These are phyloP conservation scores for Melanotaenia parkinsoni DNA, from an alignment of 2,797 vertebrate species.

Conservation along the genomic window DNA sequence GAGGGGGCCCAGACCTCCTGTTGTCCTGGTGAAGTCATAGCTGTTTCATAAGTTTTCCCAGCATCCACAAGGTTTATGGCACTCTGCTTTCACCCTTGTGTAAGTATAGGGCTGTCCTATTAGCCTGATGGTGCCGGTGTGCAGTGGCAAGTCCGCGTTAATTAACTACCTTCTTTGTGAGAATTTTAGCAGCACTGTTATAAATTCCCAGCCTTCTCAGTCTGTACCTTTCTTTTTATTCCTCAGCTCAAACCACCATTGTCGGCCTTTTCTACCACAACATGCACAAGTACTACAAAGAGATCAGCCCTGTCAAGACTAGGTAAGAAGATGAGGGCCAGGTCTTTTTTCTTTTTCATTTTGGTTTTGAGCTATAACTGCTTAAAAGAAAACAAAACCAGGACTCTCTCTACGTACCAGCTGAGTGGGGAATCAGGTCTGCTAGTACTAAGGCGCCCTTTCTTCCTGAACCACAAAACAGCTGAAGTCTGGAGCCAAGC, in stretches of 20 bases:
- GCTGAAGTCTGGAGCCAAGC: slow-evolving; percentile 52
- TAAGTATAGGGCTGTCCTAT: slow-evolving; percentile 59
- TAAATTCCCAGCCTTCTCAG: slow-evolving; percentile 71
- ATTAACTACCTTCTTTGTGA: slow-evolving; percentile 71
- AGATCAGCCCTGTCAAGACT: slow-evolving; percentile 88
- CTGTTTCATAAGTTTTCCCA: slow-evolving; percentile 67
- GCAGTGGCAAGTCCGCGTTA: slow-evolving; percentile 51
- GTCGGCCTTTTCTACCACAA: slow-evolving; percentile 94
- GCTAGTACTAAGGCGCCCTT: slow-evolving; percentile 32
- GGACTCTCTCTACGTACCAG: slow-evolving; percentile 38
- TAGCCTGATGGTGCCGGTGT: slow-evolving; percentile 63
- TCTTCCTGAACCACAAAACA: slow-evolving; percentile 64
- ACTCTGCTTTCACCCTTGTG: slow-evolving; percentile 67
- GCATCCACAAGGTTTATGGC: slow-evolving; percentile 40
- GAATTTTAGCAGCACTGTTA: slow-evolving; percentile 69
- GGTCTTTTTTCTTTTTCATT: neutral
- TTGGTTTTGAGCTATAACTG: slow-evolving; percentile 1
- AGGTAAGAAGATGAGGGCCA: slow-evolving; percentile 80
- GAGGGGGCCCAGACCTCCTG: slow-evolving; percentile 51
- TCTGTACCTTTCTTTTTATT: slow-evolving; percentile 45
- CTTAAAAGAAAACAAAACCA: slow-evolving; percentile 4
- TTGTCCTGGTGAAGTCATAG: slow-evolving; percentile 62
- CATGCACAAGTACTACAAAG: slow-evolving; percentile 89
- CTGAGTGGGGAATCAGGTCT: slow-evolving; percentile 44
- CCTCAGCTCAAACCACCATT: slow-evolving; percentile 90